Percentiles rank a stretch among this genome's conserved stretches.
phyloP scores from a whole-genome alignment of 1,140 invertebrate species.

The Platorchestia sp. region DNA sequence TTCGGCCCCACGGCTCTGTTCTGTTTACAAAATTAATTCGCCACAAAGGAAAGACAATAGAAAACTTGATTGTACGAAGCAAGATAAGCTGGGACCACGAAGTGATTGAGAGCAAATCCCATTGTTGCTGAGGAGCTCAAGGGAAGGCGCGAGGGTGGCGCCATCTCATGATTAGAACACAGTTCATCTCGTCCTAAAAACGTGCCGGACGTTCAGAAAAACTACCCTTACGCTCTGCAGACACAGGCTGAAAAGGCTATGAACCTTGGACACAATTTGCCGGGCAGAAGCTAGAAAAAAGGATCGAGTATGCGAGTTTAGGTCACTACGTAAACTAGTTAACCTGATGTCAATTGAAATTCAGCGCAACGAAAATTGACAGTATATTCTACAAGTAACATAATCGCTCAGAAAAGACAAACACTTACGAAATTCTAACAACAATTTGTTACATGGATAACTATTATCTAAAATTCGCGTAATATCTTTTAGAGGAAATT shows the following conservation, averaged over 20 bases:
- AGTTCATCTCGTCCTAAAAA: background rate
- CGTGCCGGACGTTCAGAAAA: background rate
- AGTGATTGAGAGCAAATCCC: background rate
- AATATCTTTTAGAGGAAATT: background rate
- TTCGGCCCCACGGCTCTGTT: background rate
- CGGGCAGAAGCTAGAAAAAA: background rate
- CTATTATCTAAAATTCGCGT: too few relatives aligned
- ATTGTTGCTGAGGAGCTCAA: background rate
- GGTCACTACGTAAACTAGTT: background rate
- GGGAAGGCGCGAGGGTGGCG: too few relatives aligned
- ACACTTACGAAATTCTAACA: too few relatives aligned
- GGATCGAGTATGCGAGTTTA: background rate
- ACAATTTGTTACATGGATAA: too few relatives aligned
- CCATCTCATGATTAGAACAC: background rate
- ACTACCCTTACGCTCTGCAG: background rate
- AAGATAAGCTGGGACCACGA: background rate
- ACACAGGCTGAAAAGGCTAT: background rate
- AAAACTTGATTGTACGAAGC: background rate
- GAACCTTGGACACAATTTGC: background rate
- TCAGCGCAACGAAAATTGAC: background rate
- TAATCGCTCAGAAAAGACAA: too few relatives aligned
- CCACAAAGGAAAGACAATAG: background rate
- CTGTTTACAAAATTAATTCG: too few relatives aligned
- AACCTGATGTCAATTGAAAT: background rate
- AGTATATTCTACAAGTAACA: background rate